Evolutionary conservation across 2,113 vertebrate species (phyloP), one percentile per base, ranked within the genome.

Genomic region (Turdus rufiventris): DNA sequence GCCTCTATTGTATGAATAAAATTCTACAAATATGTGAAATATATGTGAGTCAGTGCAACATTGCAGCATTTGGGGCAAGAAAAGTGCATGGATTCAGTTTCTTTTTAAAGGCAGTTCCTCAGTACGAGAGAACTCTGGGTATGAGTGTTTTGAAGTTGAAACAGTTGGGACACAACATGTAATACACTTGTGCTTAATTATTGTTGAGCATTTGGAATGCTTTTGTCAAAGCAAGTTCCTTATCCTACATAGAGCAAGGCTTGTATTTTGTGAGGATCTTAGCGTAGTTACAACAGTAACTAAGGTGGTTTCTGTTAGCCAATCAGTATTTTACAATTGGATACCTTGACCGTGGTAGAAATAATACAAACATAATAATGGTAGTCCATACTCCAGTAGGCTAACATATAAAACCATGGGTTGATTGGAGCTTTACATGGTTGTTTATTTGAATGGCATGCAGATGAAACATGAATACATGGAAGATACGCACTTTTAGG

Each of bases 1-100:
- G 16, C 31, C 10, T 75, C 15, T 71, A 1, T 28, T 62, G 6
- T 73, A 12, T 77, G n/a, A 71, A 18, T 77, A 66, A 77, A 83
- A 84, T 21, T 84, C 23, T 62, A 28, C 15, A 85, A 58, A 45
- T 70, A 43, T 0, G 10, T 4, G 15, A 67, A 67, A 73, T 51
- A 26, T 1, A 1, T 2, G 0, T 21, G 25, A 80, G 25, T 62
- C 20, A 28, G 18, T 26, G 29, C 1, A 4, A 29, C 26, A 15
- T 14, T 63, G 60, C 18, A 34, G 21, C 25, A 43, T 36, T 17
- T 62, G 48, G 26, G 36, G 14, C 10, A 65, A 57, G 31, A 61
- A 51, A 79, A 82, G 42, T n/a, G 26, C 10, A 9, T 24, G 26
- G 4, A 2, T 83, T 75, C 31, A 26, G 2, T 72, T 60, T 75